Evolutionary conservation across 2,797 vertebrate genomes (phyloP).

Genomic region (Betta splendens): DNA sequence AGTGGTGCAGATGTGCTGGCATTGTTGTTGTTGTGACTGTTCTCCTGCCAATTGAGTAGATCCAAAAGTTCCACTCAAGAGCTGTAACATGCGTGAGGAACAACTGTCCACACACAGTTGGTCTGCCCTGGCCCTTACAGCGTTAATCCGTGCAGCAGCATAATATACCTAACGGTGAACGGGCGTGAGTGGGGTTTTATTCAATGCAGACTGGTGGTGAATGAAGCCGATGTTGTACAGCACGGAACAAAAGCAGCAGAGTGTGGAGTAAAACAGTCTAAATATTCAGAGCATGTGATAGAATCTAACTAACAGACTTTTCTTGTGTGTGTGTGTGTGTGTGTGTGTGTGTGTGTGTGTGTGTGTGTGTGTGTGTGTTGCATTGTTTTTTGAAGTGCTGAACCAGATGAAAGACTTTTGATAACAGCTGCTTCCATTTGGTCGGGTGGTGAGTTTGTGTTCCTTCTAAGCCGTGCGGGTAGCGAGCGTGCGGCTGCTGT

Average conservation of each 20-base stretch:
- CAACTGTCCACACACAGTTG: slow-evolving; percentile 72
- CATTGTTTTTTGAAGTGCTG: slow-evolving; percentile 48
- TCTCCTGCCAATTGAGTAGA: slow-evolving; percentile 66
- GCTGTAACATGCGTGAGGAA: slow-evolving; percentile 66
- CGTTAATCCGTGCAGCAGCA: slow-evolving; percentile 45
- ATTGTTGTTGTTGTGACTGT: slow-evolving; percentile 54
- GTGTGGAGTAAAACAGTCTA: slow-evolving; percentile 8
- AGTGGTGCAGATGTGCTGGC: slow-evolving; percentile 50
- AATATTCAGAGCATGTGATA: slow-evolving; percentile 26
- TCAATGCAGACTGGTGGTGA: slow-evolving; percentile 11
- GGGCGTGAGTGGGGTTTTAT: slow-evolving; percentile 26
- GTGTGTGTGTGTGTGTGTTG: slow-evolving; percentile 37
- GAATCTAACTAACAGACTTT: slow-evolving; percentile 40
- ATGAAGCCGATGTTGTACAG: slow-evolving; percentile 2
- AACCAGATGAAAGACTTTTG: slow-evolving; percentile 67
- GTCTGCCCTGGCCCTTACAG: no score
- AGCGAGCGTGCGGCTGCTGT: slow-evolving; percentile 39
- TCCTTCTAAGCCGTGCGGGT: slow-evolving; percentile 43
- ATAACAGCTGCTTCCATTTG: slow-evolving; percentile 75
- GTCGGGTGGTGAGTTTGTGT: slow-evolving; percentile 63
- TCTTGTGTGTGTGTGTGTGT: slow-evolving; percentile 30
- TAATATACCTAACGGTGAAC: slow-evolving; percentile 26
- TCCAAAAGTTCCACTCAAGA: slow-evolving; percentile 55
- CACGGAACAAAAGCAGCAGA: slow-evolving; percentile 23
- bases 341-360: slow-evolving; percentile 39